These are phyloP conservation scores for Pristiophorus japonicus DNA, from an alignment of 2,113 vertebrate species.

Conservation along the genomic window DNA sequence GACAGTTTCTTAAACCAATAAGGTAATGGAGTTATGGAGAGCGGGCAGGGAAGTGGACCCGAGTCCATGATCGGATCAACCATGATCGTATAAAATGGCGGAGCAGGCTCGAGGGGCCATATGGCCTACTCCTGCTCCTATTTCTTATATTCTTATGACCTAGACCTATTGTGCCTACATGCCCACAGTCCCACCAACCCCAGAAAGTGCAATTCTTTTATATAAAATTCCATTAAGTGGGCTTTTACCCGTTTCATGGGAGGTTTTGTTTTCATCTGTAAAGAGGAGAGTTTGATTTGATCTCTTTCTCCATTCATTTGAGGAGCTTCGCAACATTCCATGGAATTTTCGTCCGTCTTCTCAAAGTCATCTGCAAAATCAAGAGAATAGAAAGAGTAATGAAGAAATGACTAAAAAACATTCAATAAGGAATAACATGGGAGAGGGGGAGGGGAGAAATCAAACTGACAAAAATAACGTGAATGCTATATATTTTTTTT, in stretches of 20 bases:
- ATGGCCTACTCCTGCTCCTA: no score
- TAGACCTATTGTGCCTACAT: not conserved
- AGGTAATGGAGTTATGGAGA: no score
- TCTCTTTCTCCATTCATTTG: not conserved
- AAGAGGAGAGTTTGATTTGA: not conserved
- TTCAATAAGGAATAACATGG: not conserved
- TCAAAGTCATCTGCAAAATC: not conserved
- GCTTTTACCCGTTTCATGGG: not conserved
- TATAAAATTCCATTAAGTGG: not conserved
- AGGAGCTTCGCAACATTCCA: not conserved
- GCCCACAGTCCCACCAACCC: not conserved
- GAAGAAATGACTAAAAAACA: not conserved
- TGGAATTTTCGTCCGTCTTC: not conserved
- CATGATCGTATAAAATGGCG: no score
- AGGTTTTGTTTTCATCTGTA: not conserved
- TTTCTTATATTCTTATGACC: no score
- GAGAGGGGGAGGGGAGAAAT: not conserved
- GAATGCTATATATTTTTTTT: not conserved
- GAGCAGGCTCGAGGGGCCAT: no score
- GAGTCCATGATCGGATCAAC: no score
- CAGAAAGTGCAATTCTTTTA: not conserved
- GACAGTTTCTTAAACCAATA: no score
- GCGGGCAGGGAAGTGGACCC: no score
- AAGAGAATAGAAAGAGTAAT: not conserved
- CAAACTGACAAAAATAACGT: not conserved